Percentiles rank a stretch among this genome's conserved stretches.
These are phyloP conservation scores for Argopecten irradians DNA, from an alignment of 1,140 invertebrate genomes.

Conservation along the genomic window DNA sequence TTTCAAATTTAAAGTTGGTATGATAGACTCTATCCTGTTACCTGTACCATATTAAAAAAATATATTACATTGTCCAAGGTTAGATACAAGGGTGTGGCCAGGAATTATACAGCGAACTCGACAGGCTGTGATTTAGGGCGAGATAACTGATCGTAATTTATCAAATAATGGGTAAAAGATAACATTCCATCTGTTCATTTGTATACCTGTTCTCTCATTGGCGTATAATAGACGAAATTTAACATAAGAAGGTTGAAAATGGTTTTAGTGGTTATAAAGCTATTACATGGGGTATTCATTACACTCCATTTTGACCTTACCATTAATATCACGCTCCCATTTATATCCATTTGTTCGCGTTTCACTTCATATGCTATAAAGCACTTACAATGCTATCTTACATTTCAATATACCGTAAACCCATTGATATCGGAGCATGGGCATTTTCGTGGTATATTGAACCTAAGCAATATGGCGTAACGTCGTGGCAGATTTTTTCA, in stretches of 20 bases:
- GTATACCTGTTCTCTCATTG: neutral
- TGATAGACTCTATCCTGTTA: neutral
- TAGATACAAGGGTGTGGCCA: neutral
- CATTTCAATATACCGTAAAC: too few species aligned
- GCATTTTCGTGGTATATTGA: too few species aligned
- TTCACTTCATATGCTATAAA: neutral
- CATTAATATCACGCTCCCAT: neutral
- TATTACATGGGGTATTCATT: neutral
- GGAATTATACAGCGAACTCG: neutral
- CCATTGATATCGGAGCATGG: too few species aligned
- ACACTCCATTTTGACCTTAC: neutral
- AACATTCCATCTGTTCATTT: constrained; percentile 22
- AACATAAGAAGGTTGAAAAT: neutral
- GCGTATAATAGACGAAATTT: neutral
- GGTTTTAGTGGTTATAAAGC: neutral
- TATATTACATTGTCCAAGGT: neutral
- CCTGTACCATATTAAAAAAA: neutral
- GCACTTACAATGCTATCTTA: neutral
- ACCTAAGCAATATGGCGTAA: too few species aligned
- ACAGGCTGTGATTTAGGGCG: neutral
- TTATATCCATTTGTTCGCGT: neutral
- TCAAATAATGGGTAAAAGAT: neutral
- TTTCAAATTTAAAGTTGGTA: neutral
- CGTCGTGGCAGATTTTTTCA: too few species aligned
- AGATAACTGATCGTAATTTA: neutral